phyloP scores from a whole-genome alignment of 2,888 invertebrate species.

The Fragum whitleyi region DNA sequence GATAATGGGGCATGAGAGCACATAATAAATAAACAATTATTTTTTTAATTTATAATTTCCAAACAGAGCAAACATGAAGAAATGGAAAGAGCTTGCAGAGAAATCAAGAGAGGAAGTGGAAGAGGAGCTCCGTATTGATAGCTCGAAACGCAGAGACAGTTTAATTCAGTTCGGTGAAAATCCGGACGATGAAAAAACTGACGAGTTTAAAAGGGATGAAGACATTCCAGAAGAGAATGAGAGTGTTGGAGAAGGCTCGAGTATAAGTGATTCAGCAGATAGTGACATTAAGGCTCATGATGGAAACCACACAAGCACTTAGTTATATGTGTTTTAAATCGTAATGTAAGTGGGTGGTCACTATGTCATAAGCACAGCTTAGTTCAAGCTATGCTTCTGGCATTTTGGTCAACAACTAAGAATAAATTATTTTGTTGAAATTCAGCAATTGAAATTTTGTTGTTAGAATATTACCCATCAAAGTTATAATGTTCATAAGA shows the following conservation, averaged over 20 bases:
- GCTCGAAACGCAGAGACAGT: conserved; percentile 52
- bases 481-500: no score
- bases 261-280: conserved; percentile 13
- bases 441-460: no score
- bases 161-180: conserved; percentile 61
- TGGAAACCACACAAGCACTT: neutral
- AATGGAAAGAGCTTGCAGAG: conserved; percentile 87
- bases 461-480: no score
- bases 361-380: no score
- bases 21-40: no score
- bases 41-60: no score
- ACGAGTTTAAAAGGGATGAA: conserved; percentile 41
- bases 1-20: no score
- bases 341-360: no score
- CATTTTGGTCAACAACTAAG: no score
- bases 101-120: conserved; percentile 78
- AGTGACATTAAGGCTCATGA: conserved; percentile 16
- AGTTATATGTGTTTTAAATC: neutral
- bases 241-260: conserved; percentile 32
- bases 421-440: no score
- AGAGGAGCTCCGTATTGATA: conserved; percentile 54
- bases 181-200: conserved; percentile 45
- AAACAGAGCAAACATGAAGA: conserved; percentile 87
- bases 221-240: conserved; percentile 51
- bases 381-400: no score